Evolutionary conservation across 35 echinoderm and acorn worm genomes (phyloP).

Genomic region (Ptychodera flava): DNA sequence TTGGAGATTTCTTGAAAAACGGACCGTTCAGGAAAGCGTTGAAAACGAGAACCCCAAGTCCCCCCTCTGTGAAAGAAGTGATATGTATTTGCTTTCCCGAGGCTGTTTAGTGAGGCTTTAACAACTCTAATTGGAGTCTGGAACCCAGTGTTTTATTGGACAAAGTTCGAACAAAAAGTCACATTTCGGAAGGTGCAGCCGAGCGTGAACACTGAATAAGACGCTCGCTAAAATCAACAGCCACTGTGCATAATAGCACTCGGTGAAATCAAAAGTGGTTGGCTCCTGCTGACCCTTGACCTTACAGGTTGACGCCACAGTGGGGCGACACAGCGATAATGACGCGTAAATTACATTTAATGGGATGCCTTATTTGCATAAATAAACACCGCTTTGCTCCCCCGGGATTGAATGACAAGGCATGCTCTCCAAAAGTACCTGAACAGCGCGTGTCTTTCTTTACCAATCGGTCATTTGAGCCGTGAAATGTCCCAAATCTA

Average conservation of each 20-base stretch:
- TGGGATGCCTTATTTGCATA: background rate
- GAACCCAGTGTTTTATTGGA: background rate
- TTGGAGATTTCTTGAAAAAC: no score
- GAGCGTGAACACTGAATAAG: background rate
- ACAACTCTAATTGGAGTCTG: background rate
- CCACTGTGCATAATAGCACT: background rate
- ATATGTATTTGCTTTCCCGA: background rate
- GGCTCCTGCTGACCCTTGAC: background rate
- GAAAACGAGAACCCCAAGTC: background rate
- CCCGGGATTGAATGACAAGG: background rate
- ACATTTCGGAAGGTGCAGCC: background rate
- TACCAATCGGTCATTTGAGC: no score
- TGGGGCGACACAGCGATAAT: background rate
- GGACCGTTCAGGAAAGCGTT: no score
- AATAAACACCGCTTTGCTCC: background rate
- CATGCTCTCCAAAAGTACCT: no score
- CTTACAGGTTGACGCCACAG: background rate
- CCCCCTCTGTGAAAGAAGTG: background rate
- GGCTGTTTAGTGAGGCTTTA: background rate
- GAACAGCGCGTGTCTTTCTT: no score
- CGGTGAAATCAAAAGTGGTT: background rate
- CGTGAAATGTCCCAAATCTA: no score
- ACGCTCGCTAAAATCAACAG: background rate
- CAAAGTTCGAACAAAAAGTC: slow-evolving; percentile 1
- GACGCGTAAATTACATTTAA: background rate